Conservation (phyloP, 2,113 vertebrate species). For the Ictidomys tridecemlineatus region DNA sequence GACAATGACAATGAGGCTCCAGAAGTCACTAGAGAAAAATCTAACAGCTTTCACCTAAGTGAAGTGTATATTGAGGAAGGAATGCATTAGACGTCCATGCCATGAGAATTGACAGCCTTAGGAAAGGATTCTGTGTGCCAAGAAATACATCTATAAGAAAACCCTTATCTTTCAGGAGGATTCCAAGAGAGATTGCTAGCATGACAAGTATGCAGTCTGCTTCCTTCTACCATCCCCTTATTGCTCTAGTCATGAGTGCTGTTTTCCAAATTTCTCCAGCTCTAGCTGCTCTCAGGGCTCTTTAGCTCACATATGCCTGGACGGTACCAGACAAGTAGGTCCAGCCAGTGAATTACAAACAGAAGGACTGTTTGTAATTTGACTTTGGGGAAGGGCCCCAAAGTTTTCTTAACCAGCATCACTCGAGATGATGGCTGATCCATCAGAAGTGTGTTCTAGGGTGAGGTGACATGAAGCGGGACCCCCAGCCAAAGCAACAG, state of each 20-base stretch:
- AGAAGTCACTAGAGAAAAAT: constrained; percentile 59
- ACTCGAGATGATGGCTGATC: not conserved
- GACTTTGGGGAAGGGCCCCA: not conserved
- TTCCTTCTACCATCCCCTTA: not conserved
- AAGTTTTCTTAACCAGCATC: not conserved
- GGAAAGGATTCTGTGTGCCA: constrained; percentile 56
- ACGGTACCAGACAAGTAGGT: not conserved
- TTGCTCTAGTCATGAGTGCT: not conserved
- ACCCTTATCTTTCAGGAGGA: constrained; percentile 40
- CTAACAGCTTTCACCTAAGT: constrained; percentile 53
- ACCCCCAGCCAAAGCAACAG: not conserved
- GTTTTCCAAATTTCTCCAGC: not conserved
- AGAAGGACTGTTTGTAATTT: too few species aligned
- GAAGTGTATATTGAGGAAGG: constrained; percentile 46
- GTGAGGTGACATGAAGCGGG: not conserved
- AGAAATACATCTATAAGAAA: constrained; percentile 72
- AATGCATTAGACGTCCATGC: constrained; percentile 71
- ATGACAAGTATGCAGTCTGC: not conserved
- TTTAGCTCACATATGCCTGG: not conserved
- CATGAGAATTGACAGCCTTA: constrained; percentile 52
- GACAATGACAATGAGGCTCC: not conserved
- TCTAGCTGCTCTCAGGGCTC: not conserved
- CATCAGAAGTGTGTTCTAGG: not conserved
- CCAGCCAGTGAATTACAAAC: not conserved
- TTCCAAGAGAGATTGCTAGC: constrained; percentile 41